Conservation (phyloP, 2,888 invertebrate species). For the Meteorus colon region DNA sequence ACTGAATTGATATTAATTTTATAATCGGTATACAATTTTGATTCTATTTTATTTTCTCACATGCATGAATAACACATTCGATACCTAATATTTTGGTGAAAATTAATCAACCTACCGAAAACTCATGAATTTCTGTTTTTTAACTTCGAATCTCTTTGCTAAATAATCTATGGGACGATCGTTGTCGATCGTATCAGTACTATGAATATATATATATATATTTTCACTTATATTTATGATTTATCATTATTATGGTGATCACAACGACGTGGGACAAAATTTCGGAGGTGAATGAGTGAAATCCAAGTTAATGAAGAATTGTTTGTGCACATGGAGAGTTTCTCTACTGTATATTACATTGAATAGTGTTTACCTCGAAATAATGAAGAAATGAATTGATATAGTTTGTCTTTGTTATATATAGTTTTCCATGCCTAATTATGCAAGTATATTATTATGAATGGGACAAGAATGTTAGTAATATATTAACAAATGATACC, state of each 20-base stretch:
- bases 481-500: no score
- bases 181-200: neutral
- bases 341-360: no score
- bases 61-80: neutral
- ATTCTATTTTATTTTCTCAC: neutral
- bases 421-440: no score
- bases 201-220: neutral
- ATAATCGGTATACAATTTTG: neutral
- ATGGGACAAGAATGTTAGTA: no score
- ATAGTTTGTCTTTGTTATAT: no score
- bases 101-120: neutral
- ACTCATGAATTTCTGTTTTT: neutral
- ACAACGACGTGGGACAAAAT: neutral
- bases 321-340: no score
- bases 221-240: neutral
- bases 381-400: no score
- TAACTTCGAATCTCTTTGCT: neutral
- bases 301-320: no score
- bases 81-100: neutral
- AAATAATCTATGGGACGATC: neutral
- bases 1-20: neutral
- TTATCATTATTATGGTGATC: neutral
- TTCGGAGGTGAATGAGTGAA: no score
- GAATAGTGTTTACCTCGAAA: no score
- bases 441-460: no score